phyloP scores from a whole-genome alignment of 2,113 vertebrate species.

The Meleagris gallopavo region DNA sequence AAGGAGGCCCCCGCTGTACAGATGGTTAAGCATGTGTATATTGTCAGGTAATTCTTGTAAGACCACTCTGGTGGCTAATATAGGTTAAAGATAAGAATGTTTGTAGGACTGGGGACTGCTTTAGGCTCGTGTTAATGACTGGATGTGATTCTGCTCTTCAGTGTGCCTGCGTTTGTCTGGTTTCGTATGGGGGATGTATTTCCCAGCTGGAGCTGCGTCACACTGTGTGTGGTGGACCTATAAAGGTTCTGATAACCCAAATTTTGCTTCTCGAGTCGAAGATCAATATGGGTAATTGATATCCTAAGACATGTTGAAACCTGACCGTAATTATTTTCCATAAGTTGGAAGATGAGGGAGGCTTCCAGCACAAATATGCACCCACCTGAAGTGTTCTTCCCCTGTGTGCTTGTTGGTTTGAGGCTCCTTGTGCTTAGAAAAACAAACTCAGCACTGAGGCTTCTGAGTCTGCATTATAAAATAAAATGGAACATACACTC shows the following conservation, averaged over 20 bases:
- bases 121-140: background rate
- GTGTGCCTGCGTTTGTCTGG: background rate
- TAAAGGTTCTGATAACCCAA: background rate
- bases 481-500: slow-evolving; percentile 49
- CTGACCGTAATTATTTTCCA: background rate
- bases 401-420: slow-evolving; percentile 34
- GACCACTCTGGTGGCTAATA: background rate
- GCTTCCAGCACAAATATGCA: slow-evolving; percentile 25
- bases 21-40: background rate
- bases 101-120: background rate
- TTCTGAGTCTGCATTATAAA: slow-evolving; percentile 65
- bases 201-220: background rate
- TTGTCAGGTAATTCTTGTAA: background rate
- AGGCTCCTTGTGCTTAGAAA: slow-evolving; percentile 53
- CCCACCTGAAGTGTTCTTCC: background rate
- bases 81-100: background rate
- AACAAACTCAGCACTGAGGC: slow-evolving; percentile 28
- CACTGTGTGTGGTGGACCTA: background rate
- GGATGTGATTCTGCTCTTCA: background rate
- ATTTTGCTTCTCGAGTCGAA: background rate
- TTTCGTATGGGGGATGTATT: background rate
- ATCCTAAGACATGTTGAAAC: background rate
- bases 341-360: slow-evolving; percentile 23
- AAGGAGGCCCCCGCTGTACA: background rate
- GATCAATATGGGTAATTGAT: background rate